Base-by-base conservation (phyloP, 2,113 vertebrate genomes). In the Irena cyanogastra region DNA sequence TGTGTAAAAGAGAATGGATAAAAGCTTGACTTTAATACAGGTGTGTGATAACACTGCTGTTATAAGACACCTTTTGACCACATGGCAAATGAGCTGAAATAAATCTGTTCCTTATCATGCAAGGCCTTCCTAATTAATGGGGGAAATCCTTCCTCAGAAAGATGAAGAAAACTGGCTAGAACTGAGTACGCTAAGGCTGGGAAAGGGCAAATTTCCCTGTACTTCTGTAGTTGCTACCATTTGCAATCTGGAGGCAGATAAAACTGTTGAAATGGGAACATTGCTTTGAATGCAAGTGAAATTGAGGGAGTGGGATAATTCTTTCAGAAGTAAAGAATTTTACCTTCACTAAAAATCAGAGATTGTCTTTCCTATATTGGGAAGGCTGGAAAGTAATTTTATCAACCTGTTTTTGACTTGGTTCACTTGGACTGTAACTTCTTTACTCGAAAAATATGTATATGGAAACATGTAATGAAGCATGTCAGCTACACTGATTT, bases 1-100 rank as follows among this genome's bases (percentile, higher is more conserved):
- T 82, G 15, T 69, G 61, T n/a, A 39, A 87, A 42, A 76, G 19
- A 78, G 44, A 84, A 59, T 70, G 37, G 77, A 72, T 92, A 63
- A 84, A 81, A 91, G 37, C 22, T 83, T 79, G 39, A 37, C 42
- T 94, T 65, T 56, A 59, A 52, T 39, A 83, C 37, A 89, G 45
- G 26, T 91, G 10, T 65, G 35, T 83, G 60, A 41, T 74, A 37
- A 85, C 75, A 68, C 45, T 57, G 49, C 72, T 85, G 42, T 66
- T 87, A 41, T 37, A 74, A 79, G 54, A 30, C 78, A 82, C 41
- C 31, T 88, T 92, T 95, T 94, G 72, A 72, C 57, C 31, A 53
- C 37, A 31, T 27, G 65, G 66, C 31, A 66, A 88, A 91, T 1
- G n/a, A 77, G 61, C 57, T 87, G 56, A 71, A 88, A 56, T 57